Base-by-base conservation (phyloP, 35 echinoderm and acorn worm species). In the Apostichopus parvimensis region DNA sequence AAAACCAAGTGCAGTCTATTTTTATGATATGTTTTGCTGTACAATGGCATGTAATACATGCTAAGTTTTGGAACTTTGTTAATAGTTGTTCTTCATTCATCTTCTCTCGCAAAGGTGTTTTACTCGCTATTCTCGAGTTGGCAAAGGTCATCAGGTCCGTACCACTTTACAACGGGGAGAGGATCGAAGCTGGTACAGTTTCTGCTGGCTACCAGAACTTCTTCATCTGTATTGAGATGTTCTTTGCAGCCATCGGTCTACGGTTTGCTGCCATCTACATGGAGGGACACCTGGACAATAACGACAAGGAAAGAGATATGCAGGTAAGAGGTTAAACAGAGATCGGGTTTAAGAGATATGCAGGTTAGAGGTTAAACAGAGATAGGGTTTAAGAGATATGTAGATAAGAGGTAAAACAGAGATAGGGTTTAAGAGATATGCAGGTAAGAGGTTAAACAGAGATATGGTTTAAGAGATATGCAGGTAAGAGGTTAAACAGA, bases 161-260 rank as follows among this genome's bases (percentile, higher is more conserved):
- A 15, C 86, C 64, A 18, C 53, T 87, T 6, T 90, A 89, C 73
- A 93, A 93, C 56, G 82, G 92, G 26, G 90, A 62, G 17, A 73
- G 58, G 3, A 93, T 96, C 11, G 55, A 78, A 83, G 92, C 95
- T 17, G 93, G 96, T 73, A 94, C 94, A 7, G 96, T 98, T 14
- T 98, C 96, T n/a, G 96, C 96, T 14, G 96, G 96, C 12, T 98
- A 95, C 61, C 96, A 98, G 93, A 98, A 98, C 86, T 98, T 98
- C 93, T 93, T 98, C 26, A 92, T 98, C 73, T 98, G 96, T 55
- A 94, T 98, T 57, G 96, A 98, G 87, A 98, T 98, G 96, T 98
- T 98, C 86, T 98, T 98, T 90, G 95, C 94, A 34, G 96, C 96
- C 34, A 94, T 98, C 78, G 96, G 94, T 4, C 91, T 98, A 17